phyloP scores from a whole-genome alignment of 2,888 invertebrate species.

The Latrodectus elegans region DNA sequence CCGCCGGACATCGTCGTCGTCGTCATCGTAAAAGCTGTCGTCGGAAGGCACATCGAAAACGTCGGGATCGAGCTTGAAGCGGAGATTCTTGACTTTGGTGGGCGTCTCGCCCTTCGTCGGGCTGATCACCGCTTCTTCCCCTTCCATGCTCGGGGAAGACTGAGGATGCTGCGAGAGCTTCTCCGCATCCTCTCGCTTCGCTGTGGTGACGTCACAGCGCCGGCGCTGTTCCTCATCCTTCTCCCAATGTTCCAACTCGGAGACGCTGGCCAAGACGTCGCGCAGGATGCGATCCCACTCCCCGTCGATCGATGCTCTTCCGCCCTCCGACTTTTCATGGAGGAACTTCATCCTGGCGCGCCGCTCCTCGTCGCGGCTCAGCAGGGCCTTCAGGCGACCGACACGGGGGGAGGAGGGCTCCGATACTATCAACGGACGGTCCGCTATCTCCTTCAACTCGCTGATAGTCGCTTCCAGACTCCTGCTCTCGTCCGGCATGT shows the following conservation, averaged over 20 bases:
- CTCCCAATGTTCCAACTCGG: constrained; percentile 54
- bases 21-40: constrained; percentile 60
- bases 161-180: constrained; percentile 32
- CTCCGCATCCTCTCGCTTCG: constrained; percentile 40
- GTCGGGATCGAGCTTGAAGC: constrained; percentile 67
- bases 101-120: constrained; percentile 56
- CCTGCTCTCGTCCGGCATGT: constrained; percentile 16
- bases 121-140: constrained; percentile 13
- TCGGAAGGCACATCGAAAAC: constrained; percentile 65
- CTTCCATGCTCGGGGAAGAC: constrained; percentile 48
- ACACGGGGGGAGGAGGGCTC: constrained; percentile 36
- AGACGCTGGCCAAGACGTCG: constrained; percentile 62
- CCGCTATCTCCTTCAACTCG: constrained; percentile 17
- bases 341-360: constrained; percentile 15
- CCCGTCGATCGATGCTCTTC: constrained; percentile 28
- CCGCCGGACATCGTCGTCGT: constrained; percentile 9
- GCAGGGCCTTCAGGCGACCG: constrained; percentile 36
- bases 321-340: constrained; percentile 15
- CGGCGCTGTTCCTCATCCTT: constrained; percentile 19
- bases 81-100: constrained; percentile 63
- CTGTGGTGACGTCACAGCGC: constrained; percentile 36
- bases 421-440: constrained; percentile 14
- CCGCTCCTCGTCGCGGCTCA: constrained; percentile 51
- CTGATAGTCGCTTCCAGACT: constrained; percentile 1
- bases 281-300: constrained; percentile 61